A percentile compares a stretch with the other conserved stretches of the same genome.
Evolutionary conservation across 37 sponge, comb jelly and placozoan species (phyloP).

Genomic region (Spongilla lacustris): DNA sequence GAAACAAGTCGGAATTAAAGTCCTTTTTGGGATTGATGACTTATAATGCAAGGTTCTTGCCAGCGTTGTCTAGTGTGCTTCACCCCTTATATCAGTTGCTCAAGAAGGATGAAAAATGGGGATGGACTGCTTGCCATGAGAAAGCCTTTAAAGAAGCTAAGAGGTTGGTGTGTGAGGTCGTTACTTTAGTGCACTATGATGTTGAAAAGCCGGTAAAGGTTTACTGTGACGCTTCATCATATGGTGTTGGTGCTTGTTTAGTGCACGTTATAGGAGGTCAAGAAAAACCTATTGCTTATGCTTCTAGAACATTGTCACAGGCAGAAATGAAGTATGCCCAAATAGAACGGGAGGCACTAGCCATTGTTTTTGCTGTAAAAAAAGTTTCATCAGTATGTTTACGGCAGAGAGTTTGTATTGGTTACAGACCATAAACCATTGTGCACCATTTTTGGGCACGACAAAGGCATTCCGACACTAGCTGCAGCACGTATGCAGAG

Average conservation of each 20-base stretch:
- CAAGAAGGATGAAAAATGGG: not conserved
- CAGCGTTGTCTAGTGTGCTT: slow-evolving; percentile 14
- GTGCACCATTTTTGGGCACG: slow-evolving; percentile 36
- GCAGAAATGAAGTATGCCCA: slow-evolving; percentile 42
- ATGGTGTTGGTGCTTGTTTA: slow-evolving; percentile 37
- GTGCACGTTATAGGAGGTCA: slow-evolving; percentile 26
- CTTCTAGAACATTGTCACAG: slow-evolving; percentile 40
- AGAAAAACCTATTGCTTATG: slow-evolving; percentile 59
- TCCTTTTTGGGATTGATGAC: slow-evolving; percentile 25
- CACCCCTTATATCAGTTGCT: slow-evolving; percentile 15
- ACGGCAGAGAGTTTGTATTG: slow-evolving; percentile 40
- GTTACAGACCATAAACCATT: slow-evolving; percentile 52
- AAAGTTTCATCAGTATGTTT: slow-evolving; percentile 50
- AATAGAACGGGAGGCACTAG: slow-evolving; percentile 37
- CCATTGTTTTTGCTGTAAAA: slow-evolving; percentile 23
- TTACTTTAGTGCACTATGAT: slow-evolving; percentile 23
- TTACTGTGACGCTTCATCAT: slow-evolving; percentile 27
- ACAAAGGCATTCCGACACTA: slow-evolving; percentile 26
- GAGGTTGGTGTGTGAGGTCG: not conserved
- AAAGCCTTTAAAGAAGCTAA: slow-evolving; percentile 22
- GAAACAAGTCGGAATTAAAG: not conserved
- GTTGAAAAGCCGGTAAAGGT: not conserved
- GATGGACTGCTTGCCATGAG: slow-evolving; percentile 3
- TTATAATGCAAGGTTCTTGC: slow-evolving; percentile 41
- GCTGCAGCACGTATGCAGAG: slow-evolving; percentile 41